phyloP scores from a whole-genome alignment of 2,113 vertebrate species.

The Grus americana region DNA sequence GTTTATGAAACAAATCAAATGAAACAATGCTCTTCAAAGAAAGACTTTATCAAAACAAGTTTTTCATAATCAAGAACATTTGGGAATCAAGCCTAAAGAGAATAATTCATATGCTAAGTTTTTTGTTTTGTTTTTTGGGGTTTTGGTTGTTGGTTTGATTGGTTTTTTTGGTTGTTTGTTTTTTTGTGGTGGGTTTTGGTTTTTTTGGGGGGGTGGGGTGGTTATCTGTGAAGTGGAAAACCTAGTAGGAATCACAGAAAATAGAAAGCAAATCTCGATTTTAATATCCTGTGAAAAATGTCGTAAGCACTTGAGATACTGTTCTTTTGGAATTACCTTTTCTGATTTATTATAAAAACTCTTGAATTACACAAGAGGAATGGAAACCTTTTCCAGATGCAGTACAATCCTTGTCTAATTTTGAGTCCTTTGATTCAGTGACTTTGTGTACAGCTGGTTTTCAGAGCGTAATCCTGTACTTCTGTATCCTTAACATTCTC shows the following conservation, averaged over 20 bases:
- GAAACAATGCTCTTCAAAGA: neutral
- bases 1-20: neutral
- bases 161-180: too few species aligned
- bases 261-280: neutral
- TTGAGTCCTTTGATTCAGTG: neutral
- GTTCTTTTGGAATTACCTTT: neutral
- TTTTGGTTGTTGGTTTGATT: too few species aligned
- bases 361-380: neutral
- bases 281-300: neutral
- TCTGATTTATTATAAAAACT: neutral
- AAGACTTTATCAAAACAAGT: neutral
- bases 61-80: neutral
- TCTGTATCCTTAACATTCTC: neutral
- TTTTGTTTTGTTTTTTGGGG: too few species aligned
- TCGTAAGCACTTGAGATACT: neutral
- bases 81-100: neutral
- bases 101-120: neutral
- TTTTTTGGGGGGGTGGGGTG: neutral
- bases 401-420: neutral
- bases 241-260: neutral
- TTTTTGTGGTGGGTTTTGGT: too few species aligned
- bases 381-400: neutral
- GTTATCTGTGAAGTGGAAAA: neutral
- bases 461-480: neutral
- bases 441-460: neutral